phyloP scores from a whole-genome alignment of 2,797 vertebrate genomes.

The Scleropages formosus region DNA sequence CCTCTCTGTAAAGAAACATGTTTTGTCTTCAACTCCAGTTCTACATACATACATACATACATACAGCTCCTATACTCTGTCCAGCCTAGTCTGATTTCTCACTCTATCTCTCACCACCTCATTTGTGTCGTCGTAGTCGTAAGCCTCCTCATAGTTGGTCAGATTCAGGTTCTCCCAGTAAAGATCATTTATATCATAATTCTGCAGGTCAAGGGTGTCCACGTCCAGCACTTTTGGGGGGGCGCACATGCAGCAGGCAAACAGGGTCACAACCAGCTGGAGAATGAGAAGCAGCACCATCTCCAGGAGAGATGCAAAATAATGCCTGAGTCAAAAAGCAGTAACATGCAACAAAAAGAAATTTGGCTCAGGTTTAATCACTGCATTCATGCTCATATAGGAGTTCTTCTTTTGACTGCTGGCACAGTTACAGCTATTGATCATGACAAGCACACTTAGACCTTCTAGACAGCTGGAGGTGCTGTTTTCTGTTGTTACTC shows the following conservation, averaged over 20 bases:
- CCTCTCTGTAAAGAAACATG: background rate
- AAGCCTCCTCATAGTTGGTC: conserved; percentile 64
- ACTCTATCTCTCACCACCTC: conserved; percentile 58
- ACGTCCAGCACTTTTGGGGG: conserved; percentile 36
- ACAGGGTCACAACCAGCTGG: conserved; percentile 37
- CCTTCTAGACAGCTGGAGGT: no score
- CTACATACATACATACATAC: no score
- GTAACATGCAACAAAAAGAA: no score
- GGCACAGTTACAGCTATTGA: no score
- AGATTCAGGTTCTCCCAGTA: conserved; percentile 62
- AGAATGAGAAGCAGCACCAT: conserved; percentile 38
- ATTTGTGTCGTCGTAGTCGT: conserved; percentile 63
- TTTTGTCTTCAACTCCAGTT: background rate
- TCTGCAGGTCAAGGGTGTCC: conserved; percentile 49
- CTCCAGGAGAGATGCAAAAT: conserved; percentile 28
- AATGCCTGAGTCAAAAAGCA: background rate
- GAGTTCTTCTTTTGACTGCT: background rate
- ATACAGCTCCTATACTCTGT: no score
- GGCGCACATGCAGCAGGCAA: conserved; percentile 39
- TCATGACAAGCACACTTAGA: no score
- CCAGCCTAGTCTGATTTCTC: no score
- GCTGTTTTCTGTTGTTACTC: no score
- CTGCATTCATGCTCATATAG: background rate
- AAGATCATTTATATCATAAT: conserved; percentile 53
- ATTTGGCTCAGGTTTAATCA: background rate